Conservation (phyloP, 2,797 vertebrate species). For the Ispidina picta region DNA sequence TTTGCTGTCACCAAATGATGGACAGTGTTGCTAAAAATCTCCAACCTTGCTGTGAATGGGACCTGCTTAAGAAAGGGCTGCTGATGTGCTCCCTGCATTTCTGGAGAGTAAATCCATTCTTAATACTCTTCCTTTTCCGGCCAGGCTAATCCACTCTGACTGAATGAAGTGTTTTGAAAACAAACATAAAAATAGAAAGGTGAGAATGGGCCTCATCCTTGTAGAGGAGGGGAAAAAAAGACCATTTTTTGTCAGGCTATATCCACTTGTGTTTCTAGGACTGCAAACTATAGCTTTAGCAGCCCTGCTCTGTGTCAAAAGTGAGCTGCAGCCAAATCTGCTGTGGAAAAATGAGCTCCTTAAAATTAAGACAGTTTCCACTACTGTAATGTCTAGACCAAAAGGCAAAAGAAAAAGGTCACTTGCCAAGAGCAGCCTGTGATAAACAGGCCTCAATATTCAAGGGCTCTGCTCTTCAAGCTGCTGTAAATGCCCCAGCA, state of each 20-base stretch:
- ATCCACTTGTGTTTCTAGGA: neutral
- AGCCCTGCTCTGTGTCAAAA: constrained; percentile 40
- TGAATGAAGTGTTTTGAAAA: constrained; percentile 14
- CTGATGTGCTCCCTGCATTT: neutral
- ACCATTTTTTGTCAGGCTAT: neutral
- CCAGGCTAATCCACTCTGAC: neutral
- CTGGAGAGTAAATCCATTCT: constrained; percentile 10
- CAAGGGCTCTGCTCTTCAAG: neutral
- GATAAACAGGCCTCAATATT: neutral
- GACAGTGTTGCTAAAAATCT: neutral
- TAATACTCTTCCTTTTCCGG: neutral
- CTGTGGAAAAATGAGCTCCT: constrained; percentile 15
- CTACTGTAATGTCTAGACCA: constrained; percentile 54
- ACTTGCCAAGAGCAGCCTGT: constrained; percentile 36
- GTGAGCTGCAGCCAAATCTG: neutral
- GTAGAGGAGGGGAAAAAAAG: neutral
- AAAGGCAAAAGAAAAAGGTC: neutral
- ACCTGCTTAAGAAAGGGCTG: constrained; percentile 1
- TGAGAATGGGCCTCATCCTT: neutral
- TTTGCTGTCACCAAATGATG: neutral
- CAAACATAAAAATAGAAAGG: constrained; percentile 37
- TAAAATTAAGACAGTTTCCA: constrained; percentile 35
- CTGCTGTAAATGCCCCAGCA: neutral
- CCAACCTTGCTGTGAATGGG: neutral
- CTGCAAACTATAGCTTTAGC: neutral